phyloP scores from a whole-genome alignment of 2,888 invertebrate species.

The Noctua janthe region DNA sequence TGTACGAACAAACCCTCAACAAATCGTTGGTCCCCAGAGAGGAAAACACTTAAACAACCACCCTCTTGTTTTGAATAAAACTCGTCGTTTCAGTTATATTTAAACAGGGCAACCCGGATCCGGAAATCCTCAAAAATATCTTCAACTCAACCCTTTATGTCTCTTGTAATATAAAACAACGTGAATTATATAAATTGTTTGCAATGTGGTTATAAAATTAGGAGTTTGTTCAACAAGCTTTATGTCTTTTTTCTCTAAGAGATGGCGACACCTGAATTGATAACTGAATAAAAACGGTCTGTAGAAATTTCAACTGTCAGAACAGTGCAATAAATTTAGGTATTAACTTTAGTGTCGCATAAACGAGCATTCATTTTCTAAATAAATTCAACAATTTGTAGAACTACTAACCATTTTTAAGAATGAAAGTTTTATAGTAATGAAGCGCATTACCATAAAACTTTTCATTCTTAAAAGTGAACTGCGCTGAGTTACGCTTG shows the following conservation, averaged over 20 bases:
- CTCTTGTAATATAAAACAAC: conserved; percentile 30
- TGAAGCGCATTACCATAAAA: no score
- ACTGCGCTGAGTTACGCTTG: neutral
- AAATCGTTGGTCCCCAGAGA: conserved; percentile 21
- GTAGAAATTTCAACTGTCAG: neutral
- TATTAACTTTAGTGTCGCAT: neutral
- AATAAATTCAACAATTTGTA: conserved; percentile 52
- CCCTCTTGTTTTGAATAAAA: conserved; percentile 53
- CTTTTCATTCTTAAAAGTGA: no score
- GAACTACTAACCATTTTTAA: conserved; percentile 4
- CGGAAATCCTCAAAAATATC: conserved; percentile 36
- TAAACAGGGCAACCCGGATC: conserved; percentile 35
- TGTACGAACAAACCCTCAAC: conserved; percentile 17
- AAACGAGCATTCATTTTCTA: conserved; percentile 8
- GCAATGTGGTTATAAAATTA: conserved; percentile 12
- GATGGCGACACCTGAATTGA: neutral
- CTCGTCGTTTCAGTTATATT: conserved; percentile 45
- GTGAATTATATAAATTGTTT: conserved; percentile 25
- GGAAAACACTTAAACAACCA: conserved; percentile 42
- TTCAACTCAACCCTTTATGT: conserved; percentile 16
- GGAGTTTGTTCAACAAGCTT: conserved; percentile 19
- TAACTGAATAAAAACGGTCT: neutral
- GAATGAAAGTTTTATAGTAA: conserved; percentile 20
- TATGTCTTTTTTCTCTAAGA: neutral
- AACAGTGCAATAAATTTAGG: neutral